Base-by-base conservation (phyloP, 2,797 vertebrate genomes). In the Echiichthys vipera region DNA sequence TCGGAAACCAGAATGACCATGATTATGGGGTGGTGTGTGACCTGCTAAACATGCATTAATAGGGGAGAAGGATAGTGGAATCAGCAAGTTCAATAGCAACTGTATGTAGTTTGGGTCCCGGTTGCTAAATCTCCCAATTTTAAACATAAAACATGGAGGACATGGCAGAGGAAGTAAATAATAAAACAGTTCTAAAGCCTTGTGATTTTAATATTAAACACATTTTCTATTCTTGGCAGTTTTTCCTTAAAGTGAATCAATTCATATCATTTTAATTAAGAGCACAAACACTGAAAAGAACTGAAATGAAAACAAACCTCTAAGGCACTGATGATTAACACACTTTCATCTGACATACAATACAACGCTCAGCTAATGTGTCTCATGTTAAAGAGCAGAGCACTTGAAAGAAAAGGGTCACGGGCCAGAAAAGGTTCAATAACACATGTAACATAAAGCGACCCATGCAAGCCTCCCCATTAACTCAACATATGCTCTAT, bases 321-420 rank as follows among this genome's bases (percentile, higher is more conserved):
- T 7, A 22, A 77, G 81, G 65, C 71, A 74, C 65, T 50, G 12
- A 49, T 29, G 15, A 51, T 11, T 22, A 37, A 51, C 3, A 71
- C 17, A 46, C 40, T 22, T 22, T 12, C 9, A 46, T 27, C 30
- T n/a, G n/a, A n/a, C n/a, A n/a, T n/a, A n/a, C n/a, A n/a, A n/a
- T 24, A 20, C 10, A 7, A 42, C 7, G 30, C 2, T 40, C 2
- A 1, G 11, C 25, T 46, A 10, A 70, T 47, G 37, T 7, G 50
- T 56, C 6, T 1, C 49, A 14, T 20, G 39, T 47, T 54, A 57
- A 73, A 34, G 64, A 46, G 70, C n/a, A 37, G 13, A n/a, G 46
- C 4, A 50, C 7, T n/a, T 9, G 2, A 10, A 8, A 15, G n/a
- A 24, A 12, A 30, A 24, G 2, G 30, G 22, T 67, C 45, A 73